Evolutionary conservation across 2,113 vertebrate genomes (phyloP).

Genomic region (Tapirus terrestris): DNA sequence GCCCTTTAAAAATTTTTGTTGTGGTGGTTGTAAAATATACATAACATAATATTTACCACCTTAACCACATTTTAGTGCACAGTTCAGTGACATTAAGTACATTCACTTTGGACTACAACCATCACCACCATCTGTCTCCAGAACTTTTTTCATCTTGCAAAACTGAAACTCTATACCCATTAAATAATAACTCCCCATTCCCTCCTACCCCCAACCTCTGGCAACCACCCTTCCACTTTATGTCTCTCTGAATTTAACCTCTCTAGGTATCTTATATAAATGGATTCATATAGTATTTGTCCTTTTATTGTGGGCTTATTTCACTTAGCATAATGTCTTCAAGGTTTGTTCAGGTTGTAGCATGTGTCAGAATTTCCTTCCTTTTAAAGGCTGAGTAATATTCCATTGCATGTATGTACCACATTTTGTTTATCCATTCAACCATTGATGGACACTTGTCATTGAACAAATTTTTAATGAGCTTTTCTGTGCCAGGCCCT

Average conservation of each 20-base stretch:
- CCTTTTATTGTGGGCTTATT: not conserved
- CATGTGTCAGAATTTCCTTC: not conserved
- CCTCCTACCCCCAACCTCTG: not conserved
- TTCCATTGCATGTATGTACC: not conserved
- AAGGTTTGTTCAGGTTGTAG: not conserved
- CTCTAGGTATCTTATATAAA: not conserved
- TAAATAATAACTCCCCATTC: not conserved
- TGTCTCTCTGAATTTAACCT: not conserved
- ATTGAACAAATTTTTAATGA: not conserved
- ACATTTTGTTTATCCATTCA: not conserved
- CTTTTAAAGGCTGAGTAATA: slow-evolving; percentile 3
- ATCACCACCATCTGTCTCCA: not conserved
- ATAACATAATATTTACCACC: not conserved
- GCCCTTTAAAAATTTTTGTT: not conserved
- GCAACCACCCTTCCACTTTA: not conserved
- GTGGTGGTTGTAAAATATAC: slow-evolving; percentile 7
- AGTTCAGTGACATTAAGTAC: not conserved
- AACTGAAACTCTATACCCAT: not conserved
- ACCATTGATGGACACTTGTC: no score
- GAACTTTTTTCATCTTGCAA: not conserved
- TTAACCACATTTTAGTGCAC: not conserved
- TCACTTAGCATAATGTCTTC: not conserved
- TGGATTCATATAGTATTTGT: not conserved
- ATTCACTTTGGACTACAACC: not conserved
- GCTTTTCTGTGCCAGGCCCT: not conserved